A percentile compares a stretch with the other conserved stretches of the same genome.
phyloP scores from a whole-genome alignment of 1,140 invertebrate genomes.

The Eufriesea mexicana region DNA sequence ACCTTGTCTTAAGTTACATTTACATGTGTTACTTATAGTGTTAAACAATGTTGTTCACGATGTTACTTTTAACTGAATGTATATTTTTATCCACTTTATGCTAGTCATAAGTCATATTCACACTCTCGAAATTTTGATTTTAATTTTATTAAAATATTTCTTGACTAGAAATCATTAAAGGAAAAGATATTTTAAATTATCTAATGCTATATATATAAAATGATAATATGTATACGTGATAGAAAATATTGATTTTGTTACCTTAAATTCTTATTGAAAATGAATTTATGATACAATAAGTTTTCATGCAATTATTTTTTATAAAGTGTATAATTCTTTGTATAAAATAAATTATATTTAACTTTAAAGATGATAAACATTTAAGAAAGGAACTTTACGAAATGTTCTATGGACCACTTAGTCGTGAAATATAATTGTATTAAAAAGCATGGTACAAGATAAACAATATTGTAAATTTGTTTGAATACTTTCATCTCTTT shows the following conservation, averaged over 20 bases:
- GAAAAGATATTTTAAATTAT: background rate
- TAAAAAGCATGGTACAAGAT: background rate
- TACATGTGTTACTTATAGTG: background rate
- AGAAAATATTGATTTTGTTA: background rate
- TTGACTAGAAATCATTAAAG: background rate
- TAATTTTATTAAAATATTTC: conserved; percentile 17
- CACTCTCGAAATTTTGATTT: conserved; percentile 12
- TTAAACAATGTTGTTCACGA: background rate
- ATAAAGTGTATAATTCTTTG: background rate
- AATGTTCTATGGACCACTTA: conserved; percentile 21
- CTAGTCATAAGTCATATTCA: conserved; percentile 56
- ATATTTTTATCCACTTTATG: conserved; percentile 49
- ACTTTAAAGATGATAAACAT: background rate
- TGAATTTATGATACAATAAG: background rate
- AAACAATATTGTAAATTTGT: background rate
- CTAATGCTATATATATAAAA: background rate
- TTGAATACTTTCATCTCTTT: conserved; percentile 4
- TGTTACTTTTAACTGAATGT: background rate
- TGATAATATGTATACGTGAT: background rate
- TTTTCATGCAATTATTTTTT: background rate
- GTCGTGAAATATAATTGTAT: conserved; percentile 10
- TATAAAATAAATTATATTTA: conserved; percentile 5
- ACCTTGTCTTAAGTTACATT: background rate
- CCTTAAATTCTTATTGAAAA: background rate
- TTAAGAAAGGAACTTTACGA: background rate